Evolutionary conservation across 1,140 invertebrate genomes (phyloP), one percentile per base, ranked within the genome.

Genomic region (Eriocheir sinensis): DNA sequence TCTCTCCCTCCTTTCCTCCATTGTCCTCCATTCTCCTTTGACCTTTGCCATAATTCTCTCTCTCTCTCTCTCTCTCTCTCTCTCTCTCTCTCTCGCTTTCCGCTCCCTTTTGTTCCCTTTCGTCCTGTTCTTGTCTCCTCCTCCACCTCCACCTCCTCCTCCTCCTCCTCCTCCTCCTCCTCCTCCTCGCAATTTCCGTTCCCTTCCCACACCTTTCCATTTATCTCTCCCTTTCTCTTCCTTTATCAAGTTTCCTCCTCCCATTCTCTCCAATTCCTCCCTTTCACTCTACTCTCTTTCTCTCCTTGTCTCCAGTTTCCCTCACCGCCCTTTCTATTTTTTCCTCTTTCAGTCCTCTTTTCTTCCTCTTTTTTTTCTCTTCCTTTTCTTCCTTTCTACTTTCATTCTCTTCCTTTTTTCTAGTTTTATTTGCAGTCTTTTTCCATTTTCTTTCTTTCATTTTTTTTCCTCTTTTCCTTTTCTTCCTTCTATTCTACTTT

Each of bases 41-140:
- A n/a, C n/a, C n/a, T n/a, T n/a, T n/a, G n/a, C n/a, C 38, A 1
- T 38, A 36, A 6, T 27, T 86, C 30, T 32, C 30, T 86, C 30
- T 86, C 30, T 86, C 83, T 86, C 83, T 86, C 83, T 34, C 83
- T 86, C n/a, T n/a, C n/a, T n/a, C n/a, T 53, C 83, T 32, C 83
- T 34, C 17, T 15, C 83, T 86, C 83, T 32, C 30, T 86, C 32
- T 86, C 27, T 86, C 21, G 21, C 21, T 53, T 72, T 72, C 6
- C 60, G 4, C 60, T 72, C 21, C 17, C 27, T n/a, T n/a, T 72
- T 4, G 48, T 53, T 53, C 21, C 21, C 48, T 53, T 17, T 53
- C 21, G 48, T 72, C 60, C 36, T 88, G 36, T 34, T 48, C 44
- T 38, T 88, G n/a, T 34, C 85, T 88, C 85, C 44, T 48, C 44